Evolutionary conservation across 2,888 invertebrate genomes (phyloP).

Genomic region (Nomada fucata): DNA sequence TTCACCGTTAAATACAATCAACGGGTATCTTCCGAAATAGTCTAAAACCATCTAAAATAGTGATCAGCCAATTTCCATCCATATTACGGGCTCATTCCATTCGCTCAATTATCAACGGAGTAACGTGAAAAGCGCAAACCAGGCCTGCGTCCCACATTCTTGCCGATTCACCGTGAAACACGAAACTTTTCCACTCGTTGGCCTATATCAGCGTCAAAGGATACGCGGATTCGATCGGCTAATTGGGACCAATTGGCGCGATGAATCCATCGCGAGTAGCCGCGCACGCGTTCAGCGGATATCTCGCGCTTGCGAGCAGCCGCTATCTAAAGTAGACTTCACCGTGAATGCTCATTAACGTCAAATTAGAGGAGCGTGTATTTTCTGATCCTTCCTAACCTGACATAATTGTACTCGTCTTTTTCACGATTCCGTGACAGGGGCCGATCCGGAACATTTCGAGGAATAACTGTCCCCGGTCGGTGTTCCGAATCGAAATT

Average conservation of each 20-base stretch:
- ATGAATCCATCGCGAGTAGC: neutral
- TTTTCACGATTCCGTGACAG: neutral
- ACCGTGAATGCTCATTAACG: neutral
- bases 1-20: too few relatives aligned
- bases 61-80: neutral
- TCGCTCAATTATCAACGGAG: slow-evolving; percentile 1
- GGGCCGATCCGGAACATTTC: neutral
- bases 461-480: neutral
- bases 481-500: slow-evolving; percentile 2
- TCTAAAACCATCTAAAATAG: neutral
- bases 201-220: slow-evolving; percentile 14
- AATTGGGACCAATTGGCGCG: slow-evolving; percentile 28
- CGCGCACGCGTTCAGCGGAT: neutral
- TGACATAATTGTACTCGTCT: neutral
- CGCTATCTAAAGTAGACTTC: slow-evolving; percentile 4
- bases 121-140: slow-evolving; percentile 5
- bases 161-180: slow-evolving; percentile 12
- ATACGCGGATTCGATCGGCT: slow-evolving; percentile 15
- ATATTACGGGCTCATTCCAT: neutral
- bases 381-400: neutral
- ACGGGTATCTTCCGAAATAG: neutral
- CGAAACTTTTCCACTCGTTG: slow-evolving; percentile 18
- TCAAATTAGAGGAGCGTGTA: neutral
- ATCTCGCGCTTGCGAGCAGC: neutral
- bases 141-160: slow-evolving; percentile 4